phyloP scores from a whole-genome alignment of 2,888 invertebrate genomes.

The Trachelus stipa region DNA sequence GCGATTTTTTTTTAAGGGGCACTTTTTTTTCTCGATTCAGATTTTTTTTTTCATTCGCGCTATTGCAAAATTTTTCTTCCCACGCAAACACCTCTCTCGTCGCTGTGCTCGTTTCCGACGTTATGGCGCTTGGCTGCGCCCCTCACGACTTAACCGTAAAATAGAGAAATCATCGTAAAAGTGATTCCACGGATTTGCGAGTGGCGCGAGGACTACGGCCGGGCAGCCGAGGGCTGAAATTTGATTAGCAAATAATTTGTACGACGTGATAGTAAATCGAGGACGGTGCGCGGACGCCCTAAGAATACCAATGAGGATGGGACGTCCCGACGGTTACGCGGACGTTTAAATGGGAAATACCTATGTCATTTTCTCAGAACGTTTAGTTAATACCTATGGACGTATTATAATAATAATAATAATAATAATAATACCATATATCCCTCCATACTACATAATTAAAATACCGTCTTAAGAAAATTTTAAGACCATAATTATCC shows the following conservation, averaged over 20 bases:
- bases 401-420: no score
- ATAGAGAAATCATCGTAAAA: constrained; percentile 62
- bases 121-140: constrained; percentile 40
- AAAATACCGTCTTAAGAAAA: no score
- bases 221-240: constrained; percentile 47
- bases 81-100: neutral
- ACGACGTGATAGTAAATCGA: constrained; percentile 65
- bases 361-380: neutral
- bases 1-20: no score
- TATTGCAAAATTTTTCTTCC: neutral
- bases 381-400: neutral
- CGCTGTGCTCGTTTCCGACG: neutral
- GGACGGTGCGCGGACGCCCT: constrained; percentile 51
- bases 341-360: constrained; percentile 7
- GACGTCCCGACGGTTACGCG: constrained; percentile 40
- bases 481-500: no score
- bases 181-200: constrained; percentile 27
- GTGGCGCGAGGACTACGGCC: neutral
- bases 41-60: neutral
- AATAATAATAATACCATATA: neutral
- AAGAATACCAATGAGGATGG: constrained; percentile 66
- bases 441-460: no score
- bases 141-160: constrained; percentile 60
- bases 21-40: neutral
- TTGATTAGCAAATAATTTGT: constrained; percentile 67